Base-by-base conservation (phyloP, 2,113 vertebrate genomes). In the Gymnarchus niloticus region DNA sequence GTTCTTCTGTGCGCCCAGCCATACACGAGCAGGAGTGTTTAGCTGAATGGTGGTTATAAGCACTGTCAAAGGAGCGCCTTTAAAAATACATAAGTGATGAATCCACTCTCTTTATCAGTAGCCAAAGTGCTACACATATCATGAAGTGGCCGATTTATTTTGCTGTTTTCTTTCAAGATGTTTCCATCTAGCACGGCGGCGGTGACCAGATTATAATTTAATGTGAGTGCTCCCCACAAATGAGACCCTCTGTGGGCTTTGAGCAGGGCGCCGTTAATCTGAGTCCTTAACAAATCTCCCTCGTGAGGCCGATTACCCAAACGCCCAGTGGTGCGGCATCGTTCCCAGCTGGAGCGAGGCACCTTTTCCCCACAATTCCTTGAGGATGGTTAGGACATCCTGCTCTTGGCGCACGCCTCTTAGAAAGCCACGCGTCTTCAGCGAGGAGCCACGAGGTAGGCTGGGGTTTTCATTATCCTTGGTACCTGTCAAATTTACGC, bases 401-500 rank as follows among this genome's bases (percentile, higher is more conserved):
- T 33, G 0, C 46, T 37, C 51, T 54, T 52, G 9, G 28, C 65
- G 33, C 14, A 3, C 3, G 1, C 25, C 59, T 81, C 10, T 81
- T 81, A 81, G 3, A 49, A 81, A 48, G 0, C 4, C 49, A 23
- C 4, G 3, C 44, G 12, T 28, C 77, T 82, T 56, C 81, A 6
- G 73, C 23, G 87, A 82, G 59, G 69, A 56, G 37, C 51, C 0
- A 17, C 14, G 65, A 6, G 57, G 19, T 33, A 37, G 48, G 49
- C 37, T 3, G 56, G 89, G 84, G 85, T 87, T 91, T 88, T 88
- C 65, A 84, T 84, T 85, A 92, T 92, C 91, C 91, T 92, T 93
- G 88, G 90, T 89, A 85, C 85, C 86, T 85, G 84, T 91, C 88
- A 92, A 92, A 93, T 94, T 94, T 93, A 94, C 88, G 85, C 88